These are phyloP conservation scores for Nanorana parkeri DNA, from an alignment of 2,113 vertebrate species.

Conservation along the genomic window DNA sequence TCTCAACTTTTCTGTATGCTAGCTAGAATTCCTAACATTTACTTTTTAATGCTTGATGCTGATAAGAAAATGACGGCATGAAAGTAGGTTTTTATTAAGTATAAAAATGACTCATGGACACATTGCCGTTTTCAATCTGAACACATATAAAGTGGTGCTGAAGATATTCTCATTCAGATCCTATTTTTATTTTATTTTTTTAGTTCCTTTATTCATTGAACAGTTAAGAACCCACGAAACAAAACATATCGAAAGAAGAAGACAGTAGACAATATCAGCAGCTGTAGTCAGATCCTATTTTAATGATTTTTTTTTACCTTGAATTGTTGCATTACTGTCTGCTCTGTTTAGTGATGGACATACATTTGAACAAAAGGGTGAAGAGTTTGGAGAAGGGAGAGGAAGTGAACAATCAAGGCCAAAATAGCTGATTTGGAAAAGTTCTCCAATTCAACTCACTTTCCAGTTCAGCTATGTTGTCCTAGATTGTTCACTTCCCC, in stretches of 20 bases:
- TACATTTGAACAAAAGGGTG: background rate
- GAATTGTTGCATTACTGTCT: constrained; percentile 17
- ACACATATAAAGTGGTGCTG: constrained; percentile 37
- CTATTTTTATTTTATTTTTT: constrained; percentile 3
- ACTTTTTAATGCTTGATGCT: background rate
- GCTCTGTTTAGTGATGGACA: background rate
- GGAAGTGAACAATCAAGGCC: too few relatives aligned
- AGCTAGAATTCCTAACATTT: background rate
- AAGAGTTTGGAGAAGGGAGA: too few relatives aligned
- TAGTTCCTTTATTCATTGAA: too few relatives aligned
- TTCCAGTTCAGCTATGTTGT: background rate
- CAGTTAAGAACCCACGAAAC: too few relatives aligned
- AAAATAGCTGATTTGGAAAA: too few relatives aligned
- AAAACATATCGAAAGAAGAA: too few relatives aligned
- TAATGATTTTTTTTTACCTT: constrained; percentile 5
- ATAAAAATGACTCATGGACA: too few relatives aligned
- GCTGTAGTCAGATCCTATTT: background rate
- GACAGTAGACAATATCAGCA: too few relatives aligned
- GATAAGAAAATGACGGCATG: constrained; percentile 3
- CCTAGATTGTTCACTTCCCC: too few relatives aligned
- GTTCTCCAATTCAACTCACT: too few relatives aligned
- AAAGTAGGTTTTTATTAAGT: background rate
- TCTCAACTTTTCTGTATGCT: background rate
- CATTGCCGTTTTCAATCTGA: background rate
- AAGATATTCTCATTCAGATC: constrained; percentile 18